Evolutionary conservation across 2,797 vertebrate genomes (phyloP), one percentile per base, ranked within the genome.

Genomic region (Alauda arvensis): DNA sequence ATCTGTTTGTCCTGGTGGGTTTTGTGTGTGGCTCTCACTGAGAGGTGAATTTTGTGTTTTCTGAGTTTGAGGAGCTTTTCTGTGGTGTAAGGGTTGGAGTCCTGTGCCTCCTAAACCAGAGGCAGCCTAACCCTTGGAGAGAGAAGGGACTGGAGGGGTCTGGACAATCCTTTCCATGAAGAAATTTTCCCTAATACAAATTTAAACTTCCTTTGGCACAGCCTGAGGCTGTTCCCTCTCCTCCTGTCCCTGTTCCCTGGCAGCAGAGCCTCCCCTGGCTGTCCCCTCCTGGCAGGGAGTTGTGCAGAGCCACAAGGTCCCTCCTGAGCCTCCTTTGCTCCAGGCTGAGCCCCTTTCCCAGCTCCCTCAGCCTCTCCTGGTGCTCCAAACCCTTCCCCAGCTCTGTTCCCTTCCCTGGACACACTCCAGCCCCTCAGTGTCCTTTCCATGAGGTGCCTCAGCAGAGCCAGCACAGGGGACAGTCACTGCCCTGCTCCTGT

Each of bases 161-260:
- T 71, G 52, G 29, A 52, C 19, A 29, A 17, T 18, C 28, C 23
- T 37, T 49, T 59, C 37, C n/a, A 28, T 37, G 18, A 43, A 31
- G 26, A 1, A 18, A 28, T 59, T 66, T 56, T 18, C 43, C 18
- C 15, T 8, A 3, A 15, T 56, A 45, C 14, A n/a, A 24, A 8
- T 3, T 1, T 42, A 20, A 69, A 28, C 25, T 12, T n/a, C 4
- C 8, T 2, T 28, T 59, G 60, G 10, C 0, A 0, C 24, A 60
- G 1, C 9, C 0, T 8, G 23, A 25, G 19, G 46, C 5, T 0
- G 0, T 66, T 66, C 3, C 45, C 26, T 28, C 60, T 57, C 0
- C 0, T 74, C 28, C 61, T 83, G n/a, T 24, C 53, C 39, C 61
- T 66, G 69, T 74, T 43, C 28, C 34, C 63, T 46, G 48, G 29